Evolutionary conservation across 2,113 vertebrate species (phyloP).

Genomic region (Scomber colias): DNA sequence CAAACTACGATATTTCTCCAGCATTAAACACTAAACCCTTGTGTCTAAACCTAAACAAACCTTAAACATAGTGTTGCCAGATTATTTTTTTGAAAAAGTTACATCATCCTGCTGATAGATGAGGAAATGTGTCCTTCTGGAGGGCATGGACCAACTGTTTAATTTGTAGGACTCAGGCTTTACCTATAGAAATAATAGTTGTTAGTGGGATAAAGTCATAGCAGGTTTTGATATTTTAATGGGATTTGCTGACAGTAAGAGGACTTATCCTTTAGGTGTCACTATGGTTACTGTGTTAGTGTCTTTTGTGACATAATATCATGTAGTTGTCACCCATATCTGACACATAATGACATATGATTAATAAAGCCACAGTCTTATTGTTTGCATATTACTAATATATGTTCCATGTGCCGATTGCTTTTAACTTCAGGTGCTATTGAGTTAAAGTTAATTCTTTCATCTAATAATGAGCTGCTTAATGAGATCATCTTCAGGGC

Average conservation of each 20-base stretch:
- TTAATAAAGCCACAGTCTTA: slow-evolving; percentile 25
- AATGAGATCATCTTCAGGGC: slow-evolving; percentile 4
- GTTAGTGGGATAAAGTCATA: slow-evolving; percentile 8
- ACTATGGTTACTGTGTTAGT: slow-evolving; percentile 2
- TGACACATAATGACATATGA: slow-evolving; percentile 29
- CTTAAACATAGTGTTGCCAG: too few relatives aligned
- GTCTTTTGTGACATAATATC: not conserved
- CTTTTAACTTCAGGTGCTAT: not conserved
- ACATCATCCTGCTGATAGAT: too few relatives aligned
- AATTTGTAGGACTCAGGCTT: too few relatives aligned
- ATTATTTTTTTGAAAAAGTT: too few relatives aligned
- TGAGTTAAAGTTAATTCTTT: not conserved
- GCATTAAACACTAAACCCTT: too few relatives aligned
- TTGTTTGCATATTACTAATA: slow-evolving; percentile 13
- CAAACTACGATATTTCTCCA: too few relatives aligned
- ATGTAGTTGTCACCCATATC: slow-evolving; percentile 13
- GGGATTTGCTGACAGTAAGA: slow-evolving; percentile 11
- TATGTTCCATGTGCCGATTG: not conserved
- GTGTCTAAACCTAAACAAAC: too few relatives aligned
- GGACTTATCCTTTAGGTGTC: slow-evolving; percentile 14
- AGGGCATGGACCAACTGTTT: too few relatives aligned
- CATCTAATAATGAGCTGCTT: slow-evolving; percentile 3
- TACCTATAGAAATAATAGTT: not conserved
- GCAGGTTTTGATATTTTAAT: slow-evolving; percentile 30
- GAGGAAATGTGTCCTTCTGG: too few relatives aligned